Conservation (phyloP, 2,888 invertebrate genomes). For the Drosophila putrida region DNA sequence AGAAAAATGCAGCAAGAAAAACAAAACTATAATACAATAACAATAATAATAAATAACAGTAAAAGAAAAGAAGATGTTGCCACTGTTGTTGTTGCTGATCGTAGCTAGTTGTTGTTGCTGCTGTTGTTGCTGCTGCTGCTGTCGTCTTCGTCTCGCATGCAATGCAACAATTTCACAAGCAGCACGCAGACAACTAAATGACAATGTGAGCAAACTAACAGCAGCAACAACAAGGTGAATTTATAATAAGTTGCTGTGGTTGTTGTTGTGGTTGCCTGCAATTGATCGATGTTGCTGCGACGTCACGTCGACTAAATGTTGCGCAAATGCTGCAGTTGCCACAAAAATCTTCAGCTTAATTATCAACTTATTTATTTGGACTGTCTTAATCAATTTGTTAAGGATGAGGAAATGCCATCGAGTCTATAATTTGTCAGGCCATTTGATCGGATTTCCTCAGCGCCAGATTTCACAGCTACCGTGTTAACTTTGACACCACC, state of each 20-base stretch:
- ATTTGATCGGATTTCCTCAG: slow-evolving; percentile 71
- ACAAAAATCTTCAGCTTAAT: slow-evolving; percentile 65
- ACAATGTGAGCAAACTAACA: slow-evolving; percentile 75
- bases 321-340: slow-evolving; percentile 42
- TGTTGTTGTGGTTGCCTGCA: slow-evolving; percentile 36
- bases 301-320: slow-evolving; percentile 62
- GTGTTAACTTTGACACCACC: slow-evolving; percentile 79
- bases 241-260: slow-evolving; percentile 66
- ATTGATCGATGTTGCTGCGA: slow-evolving; percentile 59
- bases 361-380: slow-evolving; percentile 77
- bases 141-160: slow-evolving; percentile 58
- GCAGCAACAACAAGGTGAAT: slow-evolving; percentile 55
- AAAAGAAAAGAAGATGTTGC: slow-evolving; percentile 79
- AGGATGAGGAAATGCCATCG: slow-evolving; percentile 71
- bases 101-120: slow-evolving; percentile 27
- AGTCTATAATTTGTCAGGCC: slow-evolving; percentile 58
- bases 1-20: slow-evolving; percentile 33
- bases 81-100: slow-evolving; percentile 42
- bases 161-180: slow-evolving; percentile 81
- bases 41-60: slow-evolving; percentile 71
- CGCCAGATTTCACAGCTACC: slow-evolving; percentile 75
- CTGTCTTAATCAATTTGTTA: slow-evolving; percentile 79
- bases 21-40: slow-evolving; percentile 52
- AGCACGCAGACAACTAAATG: slow-evolving; percentile 78
- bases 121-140: slow-evolving; percentile 45